Percentiles rank a stretch among this genome's conserved stretches.
Conservation (phyloP, 2,113 vertebrate genomes). For the Etheostoma cragini region DNA sequence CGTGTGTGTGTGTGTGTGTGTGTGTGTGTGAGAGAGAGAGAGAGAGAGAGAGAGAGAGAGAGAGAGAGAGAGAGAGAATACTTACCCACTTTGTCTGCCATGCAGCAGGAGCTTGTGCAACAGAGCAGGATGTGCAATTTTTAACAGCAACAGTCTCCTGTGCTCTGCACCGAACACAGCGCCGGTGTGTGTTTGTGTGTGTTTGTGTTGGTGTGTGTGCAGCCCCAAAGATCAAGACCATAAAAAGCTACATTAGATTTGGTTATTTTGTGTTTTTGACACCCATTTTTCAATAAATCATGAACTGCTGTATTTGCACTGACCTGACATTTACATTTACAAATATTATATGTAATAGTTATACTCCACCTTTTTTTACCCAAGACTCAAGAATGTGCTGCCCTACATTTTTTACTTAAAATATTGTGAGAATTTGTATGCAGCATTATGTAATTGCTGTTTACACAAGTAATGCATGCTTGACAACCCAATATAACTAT, state of each 20-base stretch:
- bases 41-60: too few relatives aligned
- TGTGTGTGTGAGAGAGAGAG: conserved; percentile 6
- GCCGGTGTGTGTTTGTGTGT: conserved; percentile 11
- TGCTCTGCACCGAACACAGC: conserved; percentile 51
- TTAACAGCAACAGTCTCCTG: conserved; percentile 76
- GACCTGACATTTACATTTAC: background rate
- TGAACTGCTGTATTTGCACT: background rate
- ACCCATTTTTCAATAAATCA: background rate
- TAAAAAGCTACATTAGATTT: background rate
- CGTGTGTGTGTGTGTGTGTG: conserved; percentile 15
- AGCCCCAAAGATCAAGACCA: conserved; percentile 20
- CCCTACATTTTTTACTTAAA: background rate
- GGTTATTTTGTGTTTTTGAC: too few relatives aligned
- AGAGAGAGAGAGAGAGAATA: too few relatives aligned
- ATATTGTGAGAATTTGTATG: background rate
- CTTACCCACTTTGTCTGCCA: conserved; percentile 79
- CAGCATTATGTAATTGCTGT: too few relatives aligned
- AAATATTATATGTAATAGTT: too few relatives aligned
- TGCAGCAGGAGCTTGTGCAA: conserved; percentile 77
- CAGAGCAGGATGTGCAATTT: conserved; percentile 78
- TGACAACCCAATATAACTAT: background rate
- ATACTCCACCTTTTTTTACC: background rate
- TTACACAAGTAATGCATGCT: background rate
- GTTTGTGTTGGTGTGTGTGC: conserved; percentile 1
- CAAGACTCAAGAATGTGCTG: too few relatives aligned